Conservation (phyloP, 1,140 invertebrate genomes). For the Latrodectus geometricus region DNA sequence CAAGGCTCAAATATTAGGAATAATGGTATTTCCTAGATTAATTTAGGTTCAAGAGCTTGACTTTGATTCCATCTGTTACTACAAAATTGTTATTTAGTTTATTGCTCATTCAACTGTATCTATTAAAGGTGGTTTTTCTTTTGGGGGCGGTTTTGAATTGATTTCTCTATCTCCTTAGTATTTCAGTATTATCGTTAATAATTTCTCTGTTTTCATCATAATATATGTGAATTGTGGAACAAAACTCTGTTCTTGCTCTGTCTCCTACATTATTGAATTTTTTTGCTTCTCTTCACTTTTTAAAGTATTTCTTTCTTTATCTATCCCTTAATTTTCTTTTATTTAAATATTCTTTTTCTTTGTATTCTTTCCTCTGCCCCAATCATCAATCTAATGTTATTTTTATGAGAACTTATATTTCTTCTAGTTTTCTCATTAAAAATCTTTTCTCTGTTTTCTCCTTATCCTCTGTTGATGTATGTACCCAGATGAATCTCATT, state of each 20-base stretch:
- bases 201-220: slow-evolving; percentile 24
- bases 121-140: not conserved
- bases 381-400: no score
- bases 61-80: not conserved
- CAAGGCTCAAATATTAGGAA: not conserved
- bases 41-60: slow-evolving; percentile 10
- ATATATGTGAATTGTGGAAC: not conserved
- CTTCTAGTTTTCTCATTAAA: no score
- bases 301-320: not conserved
- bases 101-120: slow-evolving; percentile 3
- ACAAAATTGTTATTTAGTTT: slow-evolving; percentile 6
- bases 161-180: not conserved
- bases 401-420: no score
- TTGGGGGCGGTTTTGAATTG: not conserved
- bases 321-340: not conserved
- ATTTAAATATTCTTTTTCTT: not conserved
- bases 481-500: no score
- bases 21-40: slow-evolving; percentile 4
- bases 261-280: not conserved
- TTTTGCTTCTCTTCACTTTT: not conserved
- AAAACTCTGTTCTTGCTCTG: not conserved
- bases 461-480: no score
- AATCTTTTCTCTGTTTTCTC: no score
- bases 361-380: not conserved
- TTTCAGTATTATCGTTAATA: slow-evolving; percentile 20